phyloP scores from a whole-genome alignment of 1,140 invertebrate genomes.

The Nylanderia fulva region DNA sequence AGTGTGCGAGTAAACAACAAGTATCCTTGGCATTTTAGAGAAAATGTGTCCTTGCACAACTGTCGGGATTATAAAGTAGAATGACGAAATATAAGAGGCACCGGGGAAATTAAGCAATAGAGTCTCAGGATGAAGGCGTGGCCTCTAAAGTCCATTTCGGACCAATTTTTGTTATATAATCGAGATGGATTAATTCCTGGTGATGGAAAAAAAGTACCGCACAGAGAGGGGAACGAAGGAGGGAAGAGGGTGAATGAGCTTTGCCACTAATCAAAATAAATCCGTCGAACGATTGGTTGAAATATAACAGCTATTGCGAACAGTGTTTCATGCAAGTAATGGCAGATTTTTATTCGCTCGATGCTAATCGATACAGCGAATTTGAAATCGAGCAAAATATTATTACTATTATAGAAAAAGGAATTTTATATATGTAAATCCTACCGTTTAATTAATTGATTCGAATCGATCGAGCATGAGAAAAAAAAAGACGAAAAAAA shows the following conservation, averaged over 20 bases:
- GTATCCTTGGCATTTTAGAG: slow-evolving; percentile 21
- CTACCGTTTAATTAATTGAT: neutral
- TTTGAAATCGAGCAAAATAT: neutral
- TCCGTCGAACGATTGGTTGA: slow-evolving; percentile 39
- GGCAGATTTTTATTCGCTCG: neutral
- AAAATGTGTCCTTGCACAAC: neutral
- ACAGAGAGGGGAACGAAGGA: too few species aligned
- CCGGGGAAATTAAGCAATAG: slow-evolving; percentile 8
- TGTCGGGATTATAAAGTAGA: neutral
- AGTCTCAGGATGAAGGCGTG: neutral
- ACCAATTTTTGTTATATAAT: neutral
- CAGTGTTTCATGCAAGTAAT: neutral
- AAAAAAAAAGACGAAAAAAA: neutral
- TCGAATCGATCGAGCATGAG: neutral
- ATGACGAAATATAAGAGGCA: neutral
- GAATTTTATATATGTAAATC: slow-evolving; percentile 36
- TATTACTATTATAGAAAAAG: neutral
- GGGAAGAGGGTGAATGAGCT: slow-evolving; percentile 24
- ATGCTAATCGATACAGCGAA: neutral
- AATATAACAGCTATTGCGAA: slow-evolving; percentile 3
- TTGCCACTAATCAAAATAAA: slow-evolving; percentile 44
- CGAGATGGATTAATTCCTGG: slow-evolving; percentile 13
- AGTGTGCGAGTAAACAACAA: slow-evolving; percentile 5
- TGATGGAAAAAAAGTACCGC: neutral
- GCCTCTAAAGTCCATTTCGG: slow-evolving; percentile 6